Evolutionary conservation across 1,140 invertebrate species (phyloP).

Genomic region (Laupala kohalensis): DNA sequence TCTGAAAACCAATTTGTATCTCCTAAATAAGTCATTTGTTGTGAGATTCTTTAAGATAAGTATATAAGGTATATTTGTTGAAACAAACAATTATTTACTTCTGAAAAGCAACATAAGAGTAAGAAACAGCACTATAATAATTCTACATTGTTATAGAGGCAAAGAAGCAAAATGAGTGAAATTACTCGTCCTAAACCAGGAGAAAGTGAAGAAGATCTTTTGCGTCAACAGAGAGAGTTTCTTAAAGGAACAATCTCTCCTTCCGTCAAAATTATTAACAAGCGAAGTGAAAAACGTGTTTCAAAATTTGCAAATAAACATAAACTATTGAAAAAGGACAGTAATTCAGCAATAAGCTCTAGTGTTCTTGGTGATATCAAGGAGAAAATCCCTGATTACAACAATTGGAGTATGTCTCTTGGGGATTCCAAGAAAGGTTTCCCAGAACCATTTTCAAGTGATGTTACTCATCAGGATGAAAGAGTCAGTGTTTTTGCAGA

Average conservation of each 20-base stretch:
- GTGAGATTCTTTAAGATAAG: too few species aligned
- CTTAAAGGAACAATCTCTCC: not conserved
- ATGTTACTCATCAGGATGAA: not conserved
- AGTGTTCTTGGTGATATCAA: not conserved
- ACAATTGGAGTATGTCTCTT: not conserved
- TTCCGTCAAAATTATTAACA: not conserved
- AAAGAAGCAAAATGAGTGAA: too few species aligned
- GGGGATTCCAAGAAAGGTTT: not conserved
- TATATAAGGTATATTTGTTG: too few species aligned
- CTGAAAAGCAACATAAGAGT: too few species aligned
- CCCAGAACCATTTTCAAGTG: not conserved
- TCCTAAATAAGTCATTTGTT: too few species aligned
- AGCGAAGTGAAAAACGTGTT: not conserved
- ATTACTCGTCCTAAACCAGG: not conserved
- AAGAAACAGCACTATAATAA: too few species aligned
- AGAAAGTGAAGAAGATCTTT: not conserved
- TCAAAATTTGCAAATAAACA: not conserved
- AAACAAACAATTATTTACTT: too few species aligned
- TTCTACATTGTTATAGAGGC: too few species aligned
- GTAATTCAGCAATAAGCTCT: not conserved
- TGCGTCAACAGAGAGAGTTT: not conserved
- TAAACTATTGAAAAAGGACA: not conserved
- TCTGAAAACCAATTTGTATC: too few species aligned
- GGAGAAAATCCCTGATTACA: not conserved
- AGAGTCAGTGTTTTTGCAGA: not conserved